Evolutionary conservation across 2,797 vertebrate species (phyloP).

Genomic region (Lepus townsendii): DNA sequence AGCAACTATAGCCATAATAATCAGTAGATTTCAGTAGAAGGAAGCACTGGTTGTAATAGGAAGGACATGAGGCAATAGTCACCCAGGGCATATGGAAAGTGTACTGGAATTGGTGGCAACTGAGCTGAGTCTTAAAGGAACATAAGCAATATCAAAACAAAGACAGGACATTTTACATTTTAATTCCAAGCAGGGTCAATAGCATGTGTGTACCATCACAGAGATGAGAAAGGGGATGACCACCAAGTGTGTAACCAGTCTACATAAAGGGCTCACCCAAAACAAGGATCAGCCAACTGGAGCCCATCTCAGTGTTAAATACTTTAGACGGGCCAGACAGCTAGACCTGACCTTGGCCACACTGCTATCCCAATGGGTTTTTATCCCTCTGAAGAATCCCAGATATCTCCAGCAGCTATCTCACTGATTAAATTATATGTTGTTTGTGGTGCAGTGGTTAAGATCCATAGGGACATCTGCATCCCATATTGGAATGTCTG

Average conservation of each 20-base stretch:
- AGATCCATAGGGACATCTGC: no score
- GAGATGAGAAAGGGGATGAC: neutral
- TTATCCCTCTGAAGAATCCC: neutral
- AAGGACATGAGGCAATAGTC: neutral
- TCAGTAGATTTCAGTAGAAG: neutral
- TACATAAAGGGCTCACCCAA: neutral
- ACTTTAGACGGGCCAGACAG: neutral
- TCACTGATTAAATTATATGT: neutral
- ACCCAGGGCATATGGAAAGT: neutral
- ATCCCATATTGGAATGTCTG: no score
- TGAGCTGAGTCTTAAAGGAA: neutral
- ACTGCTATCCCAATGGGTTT: neutral
- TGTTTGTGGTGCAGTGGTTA: no score
- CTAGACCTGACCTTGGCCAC: neutral
- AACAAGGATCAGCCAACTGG: neutral
- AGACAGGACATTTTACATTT: neutral
- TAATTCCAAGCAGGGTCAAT: neutral
- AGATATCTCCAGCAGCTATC: neutral
- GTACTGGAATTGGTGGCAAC: neutral
- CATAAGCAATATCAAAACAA: neutral
- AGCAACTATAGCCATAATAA: neutral
- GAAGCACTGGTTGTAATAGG: neutral
- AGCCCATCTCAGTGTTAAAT: neutral
- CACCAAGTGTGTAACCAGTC: fast-evolving
- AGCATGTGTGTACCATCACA: neutral